phyloP scores from a whole-genome alignment of 2,797 vertebrate genomes.

The Poecilia picta region DNA sequence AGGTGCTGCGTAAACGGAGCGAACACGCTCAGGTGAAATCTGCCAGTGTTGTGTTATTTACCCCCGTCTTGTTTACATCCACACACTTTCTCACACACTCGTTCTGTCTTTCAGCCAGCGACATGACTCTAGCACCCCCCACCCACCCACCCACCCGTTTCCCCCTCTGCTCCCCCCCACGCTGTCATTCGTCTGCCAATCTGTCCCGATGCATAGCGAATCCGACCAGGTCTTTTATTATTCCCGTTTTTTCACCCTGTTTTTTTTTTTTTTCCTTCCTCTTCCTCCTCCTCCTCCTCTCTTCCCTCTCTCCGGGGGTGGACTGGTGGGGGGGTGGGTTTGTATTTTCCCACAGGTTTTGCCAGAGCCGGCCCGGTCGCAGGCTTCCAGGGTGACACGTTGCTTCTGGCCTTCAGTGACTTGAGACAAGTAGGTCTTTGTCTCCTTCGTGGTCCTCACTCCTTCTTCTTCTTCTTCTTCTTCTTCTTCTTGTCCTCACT shows the following conservation, averaged over 20 bases:
- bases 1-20: slow-evolving; percentile 29
- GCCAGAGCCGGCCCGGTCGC: slow-evolving; percentile 99
- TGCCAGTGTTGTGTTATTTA: not conserved
- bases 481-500: slow-evolving; percentile 25
- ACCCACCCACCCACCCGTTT: slow-evolving; percentile 62
- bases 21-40: slow-evolving; percentile 10
- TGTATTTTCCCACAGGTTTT: slow-evolving; percentile 99
- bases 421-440: slow-evolving; percentile 99
- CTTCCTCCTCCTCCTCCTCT: slow-evolving; percentile 78
- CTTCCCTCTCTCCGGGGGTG: slow-evolving; percentile 70
- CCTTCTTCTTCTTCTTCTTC: slow-evolving; percentile 48
- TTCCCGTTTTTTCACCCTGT: slow-evolving; percentile 81
- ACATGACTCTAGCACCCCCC: slow-evolving; percentile 90
- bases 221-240: slow-evolving; percentile 75
- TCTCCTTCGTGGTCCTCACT: slow-evolving; percentile 87
- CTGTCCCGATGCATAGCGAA: slow-evolving; percentile 93
- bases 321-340: slow-evolving; percentile 61
- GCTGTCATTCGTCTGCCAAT: slow-evolving; percentile 99
- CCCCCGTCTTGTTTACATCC: slow-evolving; percentile 1
- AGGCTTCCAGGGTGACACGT: slow-evolving; percentile 99
- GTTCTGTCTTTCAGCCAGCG: slow-evolving; percentile 75
- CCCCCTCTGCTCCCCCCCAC: slow-evolving; percentile 31
- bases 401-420: slow-evolving; percentile 99
- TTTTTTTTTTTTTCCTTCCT: slow-evolving; percentile 78
- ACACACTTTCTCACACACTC: slow-evolving; percentile 23